Conservation (phyloP, 2,113 vertebrate genomes). For the Actenoides hombroni region DNA sequence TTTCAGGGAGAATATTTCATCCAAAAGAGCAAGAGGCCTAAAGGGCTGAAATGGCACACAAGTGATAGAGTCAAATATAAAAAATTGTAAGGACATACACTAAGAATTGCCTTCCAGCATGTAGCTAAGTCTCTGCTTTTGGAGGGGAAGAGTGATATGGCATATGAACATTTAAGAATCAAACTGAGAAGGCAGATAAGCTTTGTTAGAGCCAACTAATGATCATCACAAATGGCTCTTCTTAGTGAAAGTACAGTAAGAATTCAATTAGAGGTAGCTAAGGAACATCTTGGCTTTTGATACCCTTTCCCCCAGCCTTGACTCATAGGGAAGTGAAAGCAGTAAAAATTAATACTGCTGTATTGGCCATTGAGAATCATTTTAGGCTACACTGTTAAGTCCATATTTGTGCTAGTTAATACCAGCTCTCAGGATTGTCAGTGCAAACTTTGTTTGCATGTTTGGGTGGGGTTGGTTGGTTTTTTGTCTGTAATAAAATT, state of each 20-base stretch:
- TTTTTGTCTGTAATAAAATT: not conserved
- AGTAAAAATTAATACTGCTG: not conserved
- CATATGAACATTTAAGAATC: not conserved
- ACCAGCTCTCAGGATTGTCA: not conserved
- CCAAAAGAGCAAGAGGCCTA: not conserved
- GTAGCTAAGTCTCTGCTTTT: not conserved
- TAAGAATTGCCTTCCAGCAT: not conserved
- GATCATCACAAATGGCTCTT: not conserved
- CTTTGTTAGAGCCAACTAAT: not conserved
- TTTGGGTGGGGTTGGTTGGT: not conserved
- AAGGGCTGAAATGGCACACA: not conserved
- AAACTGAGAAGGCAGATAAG: not conserved
- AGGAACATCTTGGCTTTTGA: not conserved
- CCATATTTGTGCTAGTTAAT: not conserved
- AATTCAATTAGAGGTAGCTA: not conserved
- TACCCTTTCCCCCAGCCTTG: not conserved
- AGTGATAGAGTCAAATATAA: not conserved
- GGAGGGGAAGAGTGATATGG: not conserved
- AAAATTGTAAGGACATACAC: accelerated
- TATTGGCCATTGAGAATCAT: not conserved
- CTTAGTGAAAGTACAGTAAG: not conserved
- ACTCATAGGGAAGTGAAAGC: not conserved
- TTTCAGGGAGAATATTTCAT: not conserved
- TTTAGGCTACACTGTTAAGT: not conserved
- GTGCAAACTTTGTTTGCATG: not conserved